Evolutionary conservation across 2,797 vertebrate species (phyloP), one percentile per base, ranked within the genome.

Genomic region (Parauchenoglanis punctatus): DNA sequence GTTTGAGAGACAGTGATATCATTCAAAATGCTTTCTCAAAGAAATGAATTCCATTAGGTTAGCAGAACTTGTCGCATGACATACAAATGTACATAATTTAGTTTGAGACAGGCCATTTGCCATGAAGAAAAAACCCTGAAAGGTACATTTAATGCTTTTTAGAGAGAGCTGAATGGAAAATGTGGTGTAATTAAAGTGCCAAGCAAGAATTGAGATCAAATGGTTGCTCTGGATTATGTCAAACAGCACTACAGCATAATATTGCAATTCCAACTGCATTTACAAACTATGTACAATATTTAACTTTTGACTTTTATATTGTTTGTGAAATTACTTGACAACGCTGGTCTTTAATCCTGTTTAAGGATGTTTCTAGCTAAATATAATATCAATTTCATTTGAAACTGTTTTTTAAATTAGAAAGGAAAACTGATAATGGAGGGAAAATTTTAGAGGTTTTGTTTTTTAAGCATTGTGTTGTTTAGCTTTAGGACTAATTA

Each of bases 161-260:
- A 35, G 46, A 77, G 81, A 85, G 31, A 2, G 72, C 46, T 23
- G 3, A 1, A 4, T 83, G 56, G 72, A 83, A 87, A 83, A 84
- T 76, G 86, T 85, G 81, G 59, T 75, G 49, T 81, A 84, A 75
- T 87, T 81, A 82, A 86, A 52, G n/a, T 87, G 70, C 35, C 84
- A 89, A 87, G 61, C 84, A 54, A 35, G 17, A 7, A 86, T 7
- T 81, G 40, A 81, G 85, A 85, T 59, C 54, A 73, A 63, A 77
- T 84, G 61, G 35, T 70, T 59, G 54, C 56, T 89, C 86, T 83
- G 81, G 76, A 72, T 82, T 35, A 86, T 86, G 65, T 89, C 54
- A 81, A 40, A 67, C 76, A 44, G 67, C 56, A 23, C 28, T 56
- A 73, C 65, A 81, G n/a, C 2, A 20, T 72, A 46, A 85, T 61